Evolutionary conservation across 2,888 invertebrate species (phyloP), one percentile per base, ranked within the genome.

Genomic region (Watsonalla cultraria): DNA sequence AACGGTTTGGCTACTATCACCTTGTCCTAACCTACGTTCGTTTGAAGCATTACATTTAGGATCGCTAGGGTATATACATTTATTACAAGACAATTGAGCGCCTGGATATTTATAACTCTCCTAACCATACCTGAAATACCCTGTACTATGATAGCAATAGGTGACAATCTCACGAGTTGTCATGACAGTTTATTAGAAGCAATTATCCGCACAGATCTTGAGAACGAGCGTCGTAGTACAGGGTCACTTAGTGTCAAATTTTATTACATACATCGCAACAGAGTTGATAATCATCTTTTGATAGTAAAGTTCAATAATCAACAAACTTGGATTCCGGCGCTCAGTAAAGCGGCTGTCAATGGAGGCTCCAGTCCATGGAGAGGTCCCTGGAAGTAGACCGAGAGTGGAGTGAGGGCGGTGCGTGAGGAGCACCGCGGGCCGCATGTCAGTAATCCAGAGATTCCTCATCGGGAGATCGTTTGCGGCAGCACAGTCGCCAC

Each of bases 401-500:
- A 7, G 90, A 91, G 59, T 86, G 82, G 11, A 87, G 78, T 6
- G 87, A 84, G 0, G 85, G 88, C 88, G 89, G 89, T 74, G 88
- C 88, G 66, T 82, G 85, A 1, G 84, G 76, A 5, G 86, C 87
- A 74, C 90, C 90, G 89, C 91, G 91, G 72, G 91, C 91, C 84
- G 87, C 88, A 68, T 91, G 91, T 91, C 92, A 93, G 88, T 93
- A 93, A 71, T 93, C 92, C 82, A 93, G 79, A 47, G 93, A 92
- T 54, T 93, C 92, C 56, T 93, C 93, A 59, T 93, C 92, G 7
- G 92, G 91, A 47, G 91, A 89, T 55, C 91, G 81, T 65, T 93
- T 92, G 68, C 92, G 92, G 82, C 93, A 92, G 79, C 93, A 94
- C 51, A 92, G 75, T 35, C 93, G 91, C 84, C 93, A 94, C n/a